Percentiles rank a stretch among this genome's conserved stretches.
Conservation (phyloP, 2,113 vertebrate species). For the Oryzias melastigma region DNA sequence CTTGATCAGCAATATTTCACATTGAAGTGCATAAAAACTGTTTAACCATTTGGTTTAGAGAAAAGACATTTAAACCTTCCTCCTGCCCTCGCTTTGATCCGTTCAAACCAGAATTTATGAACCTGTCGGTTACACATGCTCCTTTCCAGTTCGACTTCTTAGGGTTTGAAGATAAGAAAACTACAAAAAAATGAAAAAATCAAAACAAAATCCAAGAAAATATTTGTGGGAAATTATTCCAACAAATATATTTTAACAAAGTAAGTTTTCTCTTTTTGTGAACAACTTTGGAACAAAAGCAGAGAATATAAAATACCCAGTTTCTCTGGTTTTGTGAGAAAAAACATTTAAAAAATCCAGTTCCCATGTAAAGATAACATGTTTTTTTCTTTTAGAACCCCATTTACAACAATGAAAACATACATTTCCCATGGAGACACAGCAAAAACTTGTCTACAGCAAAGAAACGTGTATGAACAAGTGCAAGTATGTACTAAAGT, state of each 20-base stretch:
- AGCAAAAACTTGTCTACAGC: background rate
- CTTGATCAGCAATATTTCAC: too few species aligned
- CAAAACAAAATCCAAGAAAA: too few species aligned
- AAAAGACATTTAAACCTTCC: slow-evolving; percentile 1
- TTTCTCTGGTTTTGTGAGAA: too few species aligned
- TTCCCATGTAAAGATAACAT: background rate
- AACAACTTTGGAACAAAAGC: background rate
- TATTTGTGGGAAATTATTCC: too few species aligned
- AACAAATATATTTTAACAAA: too few species aligned
- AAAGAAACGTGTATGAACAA: background rate
- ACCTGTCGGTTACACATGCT: background rate
- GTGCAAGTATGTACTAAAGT: background rate
- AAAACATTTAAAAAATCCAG: too few species aligned
- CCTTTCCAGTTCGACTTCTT: background rate
- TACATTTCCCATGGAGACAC: background rate
- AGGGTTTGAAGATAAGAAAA: too few species aligned
- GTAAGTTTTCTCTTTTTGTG: background rate
- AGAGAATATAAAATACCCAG: too few species aligned
- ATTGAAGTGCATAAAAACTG: background rate
- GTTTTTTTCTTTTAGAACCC: slow-evolving; percentile 8
- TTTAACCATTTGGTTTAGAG: slow-evolving; percentile 10
- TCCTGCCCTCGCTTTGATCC: background rate
- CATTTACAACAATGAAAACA: background rate
- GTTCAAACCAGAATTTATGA: slow-evolving; percentile 1
- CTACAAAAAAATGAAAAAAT: too few species aligned